phyloP scores from a whole-genome alignment of 2,113 vertebrate genomes.

The Callospermophilus lateralis region DNA sequence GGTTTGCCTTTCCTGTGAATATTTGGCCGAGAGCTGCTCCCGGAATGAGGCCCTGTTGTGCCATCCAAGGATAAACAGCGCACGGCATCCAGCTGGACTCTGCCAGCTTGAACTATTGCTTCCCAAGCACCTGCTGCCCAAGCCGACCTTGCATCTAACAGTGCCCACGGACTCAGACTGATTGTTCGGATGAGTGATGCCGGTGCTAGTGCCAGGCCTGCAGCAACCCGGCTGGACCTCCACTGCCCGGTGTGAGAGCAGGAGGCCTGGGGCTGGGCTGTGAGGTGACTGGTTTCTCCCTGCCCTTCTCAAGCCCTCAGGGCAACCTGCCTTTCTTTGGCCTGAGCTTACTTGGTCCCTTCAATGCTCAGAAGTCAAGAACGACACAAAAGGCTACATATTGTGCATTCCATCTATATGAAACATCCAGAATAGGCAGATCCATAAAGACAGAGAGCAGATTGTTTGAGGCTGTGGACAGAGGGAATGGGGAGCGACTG shows the following conservation, averaged over 20 bases:
- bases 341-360: neutral
- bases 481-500: neutral
- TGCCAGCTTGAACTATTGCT: constrained; percentile 50
- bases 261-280: neutral
- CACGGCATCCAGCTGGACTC: constrained; percentile 70
- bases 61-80: constrained; percentile 75
- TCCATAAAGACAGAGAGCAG: neutral
- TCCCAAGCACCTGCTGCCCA: constrained; percentile 73
- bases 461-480: neutral
- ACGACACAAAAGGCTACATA: neutral
- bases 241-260: neutral
- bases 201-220: neutral
- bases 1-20: constrained; percentile 65
- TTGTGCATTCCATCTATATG: neutral
- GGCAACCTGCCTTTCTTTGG: neutral
- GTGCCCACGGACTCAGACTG: neutral
- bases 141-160: constrained; percentile 47
- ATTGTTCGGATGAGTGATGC: neutral
- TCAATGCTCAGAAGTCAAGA: neutral
- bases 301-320: neutral
- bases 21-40: constrained; percentile 19
- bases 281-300: neutral
- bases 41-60: constrained; percentile 59
- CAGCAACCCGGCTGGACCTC: neutral
- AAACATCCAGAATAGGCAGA: neutral